Evolutionary conservation across 2,113 vertebrate genomes (phyloP), one percentile per base, ranked within the genome.

Genomic region (Dinomys branickii): DNA sequence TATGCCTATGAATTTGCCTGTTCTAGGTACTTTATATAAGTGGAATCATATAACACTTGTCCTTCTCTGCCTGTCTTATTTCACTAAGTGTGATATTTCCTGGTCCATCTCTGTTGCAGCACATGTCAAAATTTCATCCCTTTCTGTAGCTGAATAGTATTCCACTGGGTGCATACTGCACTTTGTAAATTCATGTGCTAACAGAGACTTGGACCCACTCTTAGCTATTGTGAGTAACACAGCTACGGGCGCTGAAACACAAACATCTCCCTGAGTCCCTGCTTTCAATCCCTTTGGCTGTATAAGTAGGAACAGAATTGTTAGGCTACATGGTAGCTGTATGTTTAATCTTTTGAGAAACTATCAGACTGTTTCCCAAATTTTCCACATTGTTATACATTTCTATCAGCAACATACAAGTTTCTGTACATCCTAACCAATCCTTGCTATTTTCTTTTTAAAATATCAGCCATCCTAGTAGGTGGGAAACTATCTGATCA

Each of bases 61-160:
- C 28, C 78, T 47, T 88, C 33, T 59, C 24, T 80, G 38, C 67
- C 58, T 92, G 52, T 28, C 16, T 92, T 38, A 38, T 54, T 83
- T 94, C 38, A 83, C 26, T 41, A 92, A 81, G 30, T 54, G 50
- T 67, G 59, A 86, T 47, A 44, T 77, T 85, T 94, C 91, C 56
- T 81, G 75, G 56, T 69, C 80, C 59, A 54, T 35, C 65, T 63
- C 54, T 88, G 50, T 69, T 47, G 41, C 67, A 82, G 26, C 44
- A 75, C 77, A 67, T 85, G 50, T 69, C 58, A 95, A 65, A 71
- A 52, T 90, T 81, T 41, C 28, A 80, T 41, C 85, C 11, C 12
- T 35, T 77, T 73, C 82, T 82, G 24, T 82, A 58, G 58, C 26
- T 91, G 14, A 92, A 44, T 54, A 85, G 63, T 89, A 44, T 73